Conservation (phyloP, 53 echinoderm and acorn worm species). For the Hippasteria phrygiana region DNA sequence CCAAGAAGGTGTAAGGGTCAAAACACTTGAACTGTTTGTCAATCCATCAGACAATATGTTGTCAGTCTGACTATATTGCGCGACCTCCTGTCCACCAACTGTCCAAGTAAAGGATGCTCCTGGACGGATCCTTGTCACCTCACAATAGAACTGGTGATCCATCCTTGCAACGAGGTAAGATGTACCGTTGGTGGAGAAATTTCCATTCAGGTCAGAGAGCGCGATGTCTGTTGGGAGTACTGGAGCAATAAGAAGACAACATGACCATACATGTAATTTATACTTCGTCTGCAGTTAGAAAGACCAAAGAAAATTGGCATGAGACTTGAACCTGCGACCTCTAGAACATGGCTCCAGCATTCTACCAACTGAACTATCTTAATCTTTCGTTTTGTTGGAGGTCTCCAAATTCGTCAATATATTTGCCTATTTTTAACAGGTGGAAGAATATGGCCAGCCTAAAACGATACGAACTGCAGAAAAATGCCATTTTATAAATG, state of each 20-base stretch:
- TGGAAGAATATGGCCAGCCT: too few species aligned
- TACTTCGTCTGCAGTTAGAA: too few species aligned
- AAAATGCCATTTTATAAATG: too few species aligned
- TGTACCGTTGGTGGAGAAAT: background rate
- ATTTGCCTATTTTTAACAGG: too few species aligned
- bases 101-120: slow-evolving; percentile 21
- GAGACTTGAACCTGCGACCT: too few species aligned
- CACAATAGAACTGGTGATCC: background rate
- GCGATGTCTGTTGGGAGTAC: slow-evolving; percentile 22
- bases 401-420: too few species aligned
- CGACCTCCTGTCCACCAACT: background rate
- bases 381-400: too few species aligned
- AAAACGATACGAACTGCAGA: too few species aligned
- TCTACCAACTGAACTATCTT: too few species aligned
- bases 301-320: too few species aligned
- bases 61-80: background rate
- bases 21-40: background rate
- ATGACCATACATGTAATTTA: too few species aligned
- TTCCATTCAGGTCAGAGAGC: background rate
- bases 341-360: too few species aligned
- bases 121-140: background rate
- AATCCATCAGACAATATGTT: background rate
- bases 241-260: background rate
- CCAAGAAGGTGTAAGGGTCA: background rate
- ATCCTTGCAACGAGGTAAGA: background rate